A percentile compares a stretch with the other conserved stretches of the same genome.
Conservation (phyloP, 2,113 vertebrate genomes). For the Monopterus albus region DNA sequence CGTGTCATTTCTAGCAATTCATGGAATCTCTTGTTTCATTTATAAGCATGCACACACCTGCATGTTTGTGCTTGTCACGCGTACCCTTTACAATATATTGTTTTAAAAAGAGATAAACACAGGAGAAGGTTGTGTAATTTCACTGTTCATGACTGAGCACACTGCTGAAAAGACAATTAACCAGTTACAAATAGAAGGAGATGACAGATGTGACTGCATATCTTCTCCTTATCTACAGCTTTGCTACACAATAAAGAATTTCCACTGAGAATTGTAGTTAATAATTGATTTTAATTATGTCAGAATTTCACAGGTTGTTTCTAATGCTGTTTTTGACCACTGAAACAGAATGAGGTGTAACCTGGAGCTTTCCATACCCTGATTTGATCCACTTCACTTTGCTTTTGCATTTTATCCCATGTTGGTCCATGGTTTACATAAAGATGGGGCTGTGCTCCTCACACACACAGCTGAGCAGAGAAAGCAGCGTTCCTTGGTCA, state of each 20-base stretch:
- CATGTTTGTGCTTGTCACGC: background rate
- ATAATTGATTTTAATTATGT: constrained; percentile 60
- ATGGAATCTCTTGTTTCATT: background rate
- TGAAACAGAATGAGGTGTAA: too few species aligned
- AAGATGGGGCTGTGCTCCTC: too few species aligned
- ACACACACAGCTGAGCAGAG: too few species aligned
- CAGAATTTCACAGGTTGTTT: constrained; percentile 25
- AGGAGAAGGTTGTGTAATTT: constrained; percentile 16
- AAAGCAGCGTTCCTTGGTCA: too few species aligned
- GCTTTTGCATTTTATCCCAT: too few species aligned
- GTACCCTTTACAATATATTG: background rate
- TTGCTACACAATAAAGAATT: constrained; percentile 30
- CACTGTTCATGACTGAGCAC: constrained; percentile 31
- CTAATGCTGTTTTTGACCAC: too few species aligned
- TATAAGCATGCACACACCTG: background rate
- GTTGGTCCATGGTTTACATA: too few species aligned
- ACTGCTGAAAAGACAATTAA: constrained; percentile 36
- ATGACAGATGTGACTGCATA: constrained; percentile 32
- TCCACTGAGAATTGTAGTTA: constrained; percentile 46
- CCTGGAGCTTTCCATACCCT: too few species aligned
- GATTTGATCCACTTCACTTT: too few species aligned
- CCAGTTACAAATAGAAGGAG: constrained; percentile 7
- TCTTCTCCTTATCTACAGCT: constrained; percentile 50
- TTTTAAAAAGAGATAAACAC: constrained; percentile 7
- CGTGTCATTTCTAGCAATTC: background rate